Evolutionary conservation across 2,797 vertebrate genomes (phyloP), one percentile per base, ranked within the genome.

Genomic region (Ptychobarbus kaznakovi): DNA sequence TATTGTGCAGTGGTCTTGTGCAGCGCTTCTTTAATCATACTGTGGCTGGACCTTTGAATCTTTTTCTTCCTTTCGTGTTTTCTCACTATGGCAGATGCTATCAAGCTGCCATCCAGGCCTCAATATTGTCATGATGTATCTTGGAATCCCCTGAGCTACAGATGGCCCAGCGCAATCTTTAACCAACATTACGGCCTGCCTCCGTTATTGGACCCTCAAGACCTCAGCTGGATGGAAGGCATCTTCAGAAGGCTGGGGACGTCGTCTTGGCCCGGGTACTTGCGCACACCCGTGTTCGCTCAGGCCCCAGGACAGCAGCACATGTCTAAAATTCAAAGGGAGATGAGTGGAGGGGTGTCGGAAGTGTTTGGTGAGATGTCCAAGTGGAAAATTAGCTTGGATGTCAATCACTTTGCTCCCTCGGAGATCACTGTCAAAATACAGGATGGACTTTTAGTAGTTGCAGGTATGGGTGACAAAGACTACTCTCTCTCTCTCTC

Each of bases 371-470:
- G 65, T 32, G 93, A 91, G 83, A 89, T 66, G 83, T 82, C 86
- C 85, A 92, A 72, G 88, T 96, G 95, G 95, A 93, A 90, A 84
- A 92, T 96, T 87, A 91, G 69, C 82, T 90, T 96, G 92, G 95
- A 96, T 6, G 90, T 96, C 85, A 90, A 91, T 78, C 95, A 96
- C 81, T 96, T 96, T 81, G 85, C 89, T 20, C 93, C 94, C 12
- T 81, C 93, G 0, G 95, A 96, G 88, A 91, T 96, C 65, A 92
- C 83, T 0, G 86, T 96, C 78, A 90, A 89, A 79, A 86, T 92
- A 49, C 92, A 86, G 58, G 91, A 89, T 1, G 93, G 93, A 85
- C 93, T 94, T 89, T 91, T 96, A 86, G 93, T 94, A 87, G 90
- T 96, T 16, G 79, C 82, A 95, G 95, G 95, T 96, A 93, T 49